Base-by-base conservation (phyloP, 2,888 invertebrate genomes). In the Agonum fuliginosum region DNA sequence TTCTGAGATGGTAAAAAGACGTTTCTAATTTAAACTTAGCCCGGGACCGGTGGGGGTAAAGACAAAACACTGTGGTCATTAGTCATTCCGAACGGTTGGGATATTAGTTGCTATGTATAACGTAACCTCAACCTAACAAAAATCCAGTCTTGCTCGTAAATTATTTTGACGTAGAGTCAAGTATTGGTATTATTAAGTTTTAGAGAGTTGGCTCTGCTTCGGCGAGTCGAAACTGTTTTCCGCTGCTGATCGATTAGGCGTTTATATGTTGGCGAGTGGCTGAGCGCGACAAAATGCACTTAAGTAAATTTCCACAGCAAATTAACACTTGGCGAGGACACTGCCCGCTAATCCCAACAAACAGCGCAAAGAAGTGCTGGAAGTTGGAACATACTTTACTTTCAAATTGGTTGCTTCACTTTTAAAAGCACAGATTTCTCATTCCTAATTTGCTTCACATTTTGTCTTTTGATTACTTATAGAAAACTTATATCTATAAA, bases 1-100 rank as follows among this genome's bases (percentile, higher is more conserved):
- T 84, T 87, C 87, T 87, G 84, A 87, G 87, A 85, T 85, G 82
- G 85, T 86, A 87, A 87, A 87, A 87, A 87, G 87, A 87, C 86
- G 86, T 86, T 86, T 84, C 81, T 84, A 84, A 84, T 86, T 85
- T 81, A 82, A 85, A 85, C 85, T 86, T 85, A 84, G 81, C 78
- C 78, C 27, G 22, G 24, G 24, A 24, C 27, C 27, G 46, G 78
- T 74, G 69, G 82, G 81, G 82, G 82, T 81, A 77, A 83, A 83
- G 84, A 85, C 85, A 86, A 85, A 86, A 85, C 85, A 85, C 83
- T 82, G 82, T 82, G 84, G 86, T 86, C 86, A 86, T 87, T 86
- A 87, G 85, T 87, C 86, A 87, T 86, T 85, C 83, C 81, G 84
- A 85, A 84, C 84, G 84, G 84, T 82, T 82, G 82, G 86, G 86